Base-by-base conservation (phyloP, 2,888 invertebrate genomes). In the Gnatocerus cornutus region DNA sequence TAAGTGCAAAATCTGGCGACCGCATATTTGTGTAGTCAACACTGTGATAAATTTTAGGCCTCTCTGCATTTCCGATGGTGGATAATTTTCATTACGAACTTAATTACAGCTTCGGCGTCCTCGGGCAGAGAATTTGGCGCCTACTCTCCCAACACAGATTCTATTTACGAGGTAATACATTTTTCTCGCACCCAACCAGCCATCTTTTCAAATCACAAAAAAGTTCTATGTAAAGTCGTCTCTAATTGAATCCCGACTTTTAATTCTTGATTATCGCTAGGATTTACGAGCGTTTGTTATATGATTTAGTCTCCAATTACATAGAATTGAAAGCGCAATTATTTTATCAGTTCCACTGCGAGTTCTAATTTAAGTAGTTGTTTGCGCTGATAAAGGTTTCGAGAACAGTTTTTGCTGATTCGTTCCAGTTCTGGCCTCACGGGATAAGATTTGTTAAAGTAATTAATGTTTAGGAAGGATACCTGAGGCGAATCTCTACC, bases 371-470 rank as follows among this genome's bases (percentile, higher is more conserved):
- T 53, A 56, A 70, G 67, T 70, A 67, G 65, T 66, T 68, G 58
- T 71, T 71, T 69, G 71, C 46, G 69, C 66, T 45, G 65, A 65
- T 65, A 65, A 65, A 65, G 56, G 55, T 39, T 45, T 39, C 21
- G 39, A 39, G 8, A 12, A 37, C 29, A 65, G 48, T 65, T 65
- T 65, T 65, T 65, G 56, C 12, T 27, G 27, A 21, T n/a, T n/a
- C 37, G 48, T 37, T 56, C 43, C 43, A 56, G 21, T 43, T 50
- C 30, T 52, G 12, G 58, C 27, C 41, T 43, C 55, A 13, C 43
- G 63, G 67, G 70, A 72, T 72, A 70, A 72, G 72, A 70, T 72
- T 72, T 72, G 72, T 72, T 72, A 70, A 72, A 72, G 72, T 72
- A 72, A 72, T 72, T 72, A 72, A 70, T 72, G 70, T 68, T 72